These are phyloP conservation scores for Pipra filicauda DNA, from an alignment of 2,113 vertebrate species.

Conservation along the genomic window DNA sequence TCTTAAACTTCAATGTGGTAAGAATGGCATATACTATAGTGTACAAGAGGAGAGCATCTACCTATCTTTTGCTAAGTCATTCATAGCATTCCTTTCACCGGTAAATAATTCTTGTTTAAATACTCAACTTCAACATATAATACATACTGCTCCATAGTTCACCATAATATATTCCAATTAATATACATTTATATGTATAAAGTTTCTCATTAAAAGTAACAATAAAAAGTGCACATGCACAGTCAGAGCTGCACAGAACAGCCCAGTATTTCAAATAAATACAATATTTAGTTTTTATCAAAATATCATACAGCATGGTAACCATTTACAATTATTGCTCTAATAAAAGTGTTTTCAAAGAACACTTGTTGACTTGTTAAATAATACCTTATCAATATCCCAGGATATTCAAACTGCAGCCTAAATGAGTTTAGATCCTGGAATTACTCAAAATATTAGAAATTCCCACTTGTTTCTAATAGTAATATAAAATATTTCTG, in stretches of 20 bases:
- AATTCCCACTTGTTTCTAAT: slow-evolving; percentile 53
- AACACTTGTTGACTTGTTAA: slow-evolving; percentile 77
- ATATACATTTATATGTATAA: slow-evolving; percentile 66
- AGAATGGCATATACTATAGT: slow-evolving; percentile 70
- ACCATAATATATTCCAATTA: slow-evolving; percentile 74
- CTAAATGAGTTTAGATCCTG: slow-evolving; percentile 59
- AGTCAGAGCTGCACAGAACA: slow-evolving; percentile 73
- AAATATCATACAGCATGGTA: slow-evolving; percentile 81
- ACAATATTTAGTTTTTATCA: slow-evolving; percentile 80
- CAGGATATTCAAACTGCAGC: slow-evolving; percentile 71
- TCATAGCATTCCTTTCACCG: slow-evolving; percentile 60
- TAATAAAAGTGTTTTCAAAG: slow-evolving; percentile 79
- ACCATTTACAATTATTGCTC: slow-evolving; percentile 87
- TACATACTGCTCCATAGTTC: slow-evolving; percentile 73
- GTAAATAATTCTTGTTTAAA: slow-evolving; percentile 63
- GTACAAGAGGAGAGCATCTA: slow-evolving; percentile 67
- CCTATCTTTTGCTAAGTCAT: slow-evolving; percentile 51
- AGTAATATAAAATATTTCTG: slow-evolving; percentile 43
- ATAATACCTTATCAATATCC: slow-evolving; percentile 70
- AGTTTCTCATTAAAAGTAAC: slow-evolving; percentile 76
- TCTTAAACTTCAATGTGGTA: slow-evolving; percentile 67
- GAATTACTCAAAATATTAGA: slow-evolving; percentile 55
- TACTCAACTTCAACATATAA: slow-evolving; percentile 70
- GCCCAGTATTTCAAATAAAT: slow-evolving; percentile 81
- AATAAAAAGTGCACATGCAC: slow-evolving; percentile 85